A percentile compares a stretch with the other conserved stretches of the same genome.
Conservation (phyloP, 2,888 invertebrate species). For the Callinectes sapidus region DNA sequence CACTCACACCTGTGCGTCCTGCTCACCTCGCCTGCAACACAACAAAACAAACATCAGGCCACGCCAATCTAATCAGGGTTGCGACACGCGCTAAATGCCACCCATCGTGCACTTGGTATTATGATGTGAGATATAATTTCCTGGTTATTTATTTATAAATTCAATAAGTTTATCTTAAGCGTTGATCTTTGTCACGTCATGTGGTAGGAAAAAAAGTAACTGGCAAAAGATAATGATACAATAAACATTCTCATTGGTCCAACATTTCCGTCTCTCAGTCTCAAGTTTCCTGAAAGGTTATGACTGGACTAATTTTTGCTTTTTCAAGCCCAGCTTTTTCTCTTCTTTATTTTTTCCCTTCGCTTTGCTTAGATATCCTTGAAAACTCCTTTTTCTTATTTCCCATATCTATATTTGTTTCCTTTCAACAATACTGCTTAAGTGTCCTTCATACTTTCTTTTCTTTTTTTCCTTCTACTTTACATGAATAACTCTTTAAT, state of each 20-base stretch:
- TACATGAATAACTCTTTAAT: too few relatives aligned
- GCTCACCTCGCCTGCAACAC: slow-evolving; percentile 19
- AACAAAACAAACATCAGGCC: background rate
- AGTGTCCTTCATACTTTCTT: background rate
- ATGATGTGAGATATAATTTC: background rate
- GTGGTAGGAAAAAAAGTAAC: too few relatives aligned
- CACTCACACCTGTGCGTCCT: background rate
- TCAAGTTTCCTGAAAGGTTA: too few relatives aligned
- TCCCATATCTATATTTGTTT: too few relatives aligned
- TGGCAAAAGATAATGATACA: too few relatives aligned
- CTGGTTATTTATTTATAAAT: background rate
- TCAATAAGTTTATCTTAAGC: background rate
- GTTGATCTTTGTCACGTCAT: background rate
- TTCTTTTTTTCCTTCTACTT: background rate
- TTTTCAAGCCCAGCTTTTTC: background rate
- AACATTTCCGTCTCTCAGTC: too few relatives aligned
- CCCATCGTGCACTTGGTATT: background rate
- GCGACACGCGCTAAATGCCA: background rate
- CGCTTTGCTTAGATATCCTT: background rate
- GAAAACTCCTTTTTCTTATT: background rate
- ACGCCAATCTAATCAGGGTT: background rate
- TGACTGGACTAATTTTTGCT: too few relatives aligned
- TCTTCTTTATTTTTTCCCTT: background rate
- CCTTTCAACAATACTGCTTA: too few relatives aligned
- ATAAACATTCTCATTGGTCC: too few relatives aligned